Percentiles rank a stretch among this genome's conserved stretches.
These are phyloP conservation scores for Pollenia angustigena DNA, from an alignment of 2,888 invertebrate species.

Conservation along the genomic window DNA sequence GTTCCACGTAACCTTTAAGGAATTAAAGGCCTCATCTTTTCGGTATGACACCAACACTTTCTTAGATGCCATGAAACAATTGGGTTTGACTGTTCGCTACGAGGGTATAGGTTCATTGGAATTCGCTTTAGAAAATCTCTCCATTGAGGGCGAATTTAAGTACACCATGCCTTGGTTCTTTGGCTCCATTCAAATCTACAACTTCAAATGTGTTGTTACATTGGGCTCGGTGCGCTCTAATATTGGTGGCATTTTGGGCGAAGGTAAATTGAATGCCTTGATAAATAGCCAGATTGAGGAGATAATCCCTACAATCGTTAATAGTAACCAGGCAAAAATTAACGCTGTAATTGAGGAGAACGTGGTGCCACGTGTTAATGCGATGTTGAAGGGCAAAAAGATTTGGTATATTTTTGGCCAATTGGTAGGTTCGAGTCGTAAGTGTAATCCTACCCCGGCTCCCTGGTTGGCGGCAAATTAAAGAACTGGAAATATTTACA, in stretches of 20 bases:
- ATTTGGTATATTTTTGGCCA: slow-evolving; percentile 78
- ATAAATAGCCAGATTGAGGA: slow-evolving; percentile 79
- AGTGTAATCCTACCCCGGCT: slow-evolving; percentile 78
- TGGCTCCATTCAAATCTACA: slow-evolving; percentile 81
- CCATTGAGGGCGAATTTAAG: slow-evolving; percentile 80
- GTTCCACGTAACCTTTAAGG: slow-evolving; percentile 77
- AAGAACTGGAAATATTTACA: not conserved
- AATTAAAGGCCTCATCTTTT: slow-evolving; percentile 77
- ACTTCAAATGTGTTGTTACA: slow-evolving; percentile 77
- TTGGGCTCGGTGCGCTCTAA: slow-evolving; percentile 79
- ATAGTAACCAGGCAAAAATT: slow-evolving; percentile 78
- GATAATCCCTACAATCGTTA: slow-evolving; percentile 77
- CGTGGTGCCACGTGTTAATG: slow-evolving; percentile 79
- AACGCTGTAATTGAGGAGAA: slow-evolving; percentile 76
- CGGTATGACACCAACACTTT: slow-evolving; percentile 77
- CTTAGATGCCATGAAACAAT: slow-evolving; percentile 76
- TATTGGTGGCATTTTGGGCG: slow-evolving; percentile 80
- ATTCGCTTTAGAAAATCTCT: slow-evolving; percentile 78
- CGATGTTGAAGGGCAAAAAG: slow-evolving; percentile 78
- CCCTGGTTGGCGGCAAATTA: slow-evolving; percentile 76
- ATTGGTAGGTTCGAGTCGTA: slow-evolving; percentile 54
- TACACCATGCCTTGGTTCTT: slow-evolving; percentile 81
- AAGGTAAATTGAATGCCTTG: slow-evolving; percentile 77
- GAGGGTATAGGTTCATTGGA: slow-evolving; percentile 79
- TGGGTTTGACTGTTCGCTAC: slow-evolving; percentile 79